Conservation (phyloP, 2,888 invertebrate genomes). For the Halocaridina rubra region DNA sequence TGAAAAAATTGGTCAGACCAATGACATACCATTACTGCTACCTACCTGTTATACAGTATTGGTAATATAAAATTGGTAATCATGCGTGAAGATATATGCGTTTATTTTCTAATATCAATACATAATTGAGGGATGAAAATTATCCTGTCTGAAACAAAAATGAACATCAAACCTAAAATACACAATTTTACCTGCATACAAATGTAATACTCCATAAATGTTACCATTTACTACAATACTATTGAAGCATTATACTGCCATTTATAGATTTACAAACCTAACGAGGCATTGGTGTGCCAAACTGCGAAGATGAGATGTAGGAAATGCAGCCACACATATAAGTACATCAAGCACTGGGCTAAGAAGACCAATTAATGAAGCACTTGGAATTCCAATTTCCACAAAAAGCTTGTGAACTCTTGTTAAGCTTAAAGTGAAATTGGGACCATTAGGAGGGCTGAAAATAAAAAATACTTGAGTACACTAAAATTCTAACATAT, state of each 20-base stretch:
- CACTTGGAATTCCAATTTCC: constrained; percentile 16
- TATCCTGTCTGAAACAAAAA: background rate
- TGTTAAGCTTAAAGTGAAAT: constrained; percentile 17
- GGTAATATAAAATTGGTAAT: no score
- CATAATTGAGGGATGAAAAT: no score
- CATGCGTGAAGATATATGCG: no score
- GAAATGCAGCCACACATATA: constrained; percentile 11
- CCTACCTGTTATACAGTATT: no score
- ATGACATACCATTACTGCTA: no score
- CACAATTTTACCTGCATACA: background rate
- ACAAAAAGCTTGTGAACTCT: constrained; percentile 33
- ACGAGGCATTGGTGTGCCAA: constrained; percentile 19
- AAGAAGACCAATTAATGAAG: constrained; percentile 21
- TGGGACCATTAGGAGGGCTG: no score
- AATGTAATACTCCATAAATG: background rate
- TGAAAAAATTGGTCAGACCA: no score
- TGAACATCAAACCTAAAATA: background rate
- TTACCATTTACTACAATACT: background rate
- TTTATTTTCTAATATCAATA: no score
- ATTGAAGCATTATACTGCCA: background rate
- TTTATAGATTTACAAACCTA: background rate
- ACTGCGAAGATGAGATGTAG: constrained; percentile 32
- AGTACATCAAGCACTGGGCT: constrained; percentile 23
- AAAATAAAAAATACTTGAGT: no score
- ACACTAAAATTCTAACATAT: no score